phyloP scores from a whole-genome alignment of 2,797 vertebrate species.

The Yasuhikotakia modesta region DNA sequence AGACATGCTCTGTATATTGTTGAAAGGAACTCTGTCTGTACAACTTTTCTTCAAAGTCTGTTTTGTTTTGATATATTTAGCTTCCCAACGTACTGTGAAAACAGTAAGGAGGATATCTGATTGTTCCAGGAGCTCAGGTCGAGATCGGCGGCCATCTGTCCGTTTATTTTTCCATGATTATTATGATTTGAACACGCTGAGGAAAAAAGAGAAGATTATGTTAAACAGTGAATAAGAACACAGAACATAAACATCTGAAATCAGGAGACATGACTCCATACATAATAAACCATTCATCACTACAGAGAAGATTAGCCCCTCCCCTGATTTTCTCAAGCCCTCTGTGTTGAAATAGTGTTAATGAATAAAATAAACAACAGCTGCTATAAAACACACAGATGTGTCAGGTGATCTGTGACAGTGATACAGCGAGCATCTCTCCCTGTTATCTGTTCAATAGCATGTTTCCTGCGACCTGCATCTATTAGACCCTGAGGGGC shows the following conservation, averaged over 20 bases:
- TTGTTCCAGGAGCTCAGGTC: constrained; percentile 78
- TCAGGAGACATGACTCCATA: constrained; percentile 1
- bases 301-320: not conserved
- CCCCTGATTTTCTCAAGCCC: not conserved
- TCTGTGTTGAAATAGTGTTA: not conserved
- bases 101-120: constrained; percentile 78
- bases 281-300: not conserved
- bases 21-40: constrained; percentile 80
- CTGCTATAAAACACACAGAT: constrained; percentile 65
- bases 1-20: constrained; percentile 81
- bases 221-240: not conserved
- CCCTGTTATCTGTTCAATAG: constrained; percentile 71
- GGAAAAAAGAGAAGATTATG: constrained; percentile 46
- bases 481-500: constrained; percentile 81
- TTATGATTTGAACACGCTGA: constrained; percentile 68
- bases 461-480: constrained; percentile 73
- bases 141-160: constrained; percentile 70
- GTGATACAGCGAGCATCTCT: constrained; percentile 64
- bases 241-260: not conserved
- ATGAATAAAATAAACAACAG: constrained; percentile 60
- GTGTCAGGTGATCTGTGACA: constrained; percentile 73
- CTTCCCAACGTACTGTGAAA: constrained; percentile 75
- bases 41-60: constrained; percentile 78
- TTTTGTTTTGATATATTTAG: constrained; percentile 76
- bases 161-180: constrained; percentile 77